Conservation (phyloP, 2,113 vertebrate species). For the Danionella cerebrum region DNA sequence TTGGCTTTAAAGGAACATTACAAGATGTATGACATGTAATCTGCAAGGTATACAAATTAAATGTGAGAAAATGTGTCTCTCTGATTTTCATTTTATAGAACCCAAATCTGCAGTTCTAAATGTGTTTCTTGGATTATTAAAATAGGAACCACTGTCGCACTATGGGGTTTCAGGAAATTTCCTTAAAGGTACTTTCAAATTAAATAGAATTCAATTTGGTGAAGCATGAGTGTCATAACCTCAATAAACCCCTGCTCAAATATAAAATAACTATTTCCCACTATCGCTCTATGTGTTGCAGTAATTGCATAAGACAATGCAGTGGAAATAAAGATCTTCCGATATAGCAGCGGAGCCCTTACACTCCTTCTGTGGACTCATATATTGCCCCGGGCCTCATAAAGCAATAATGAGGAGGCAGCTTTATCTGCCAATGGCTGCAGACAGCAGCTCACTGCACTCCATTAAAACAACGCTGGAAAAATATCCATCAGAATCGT, state of each 20-base stretch:
- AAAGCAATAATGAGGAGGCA: constrained; percentile 23
- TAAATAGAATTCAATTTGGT: neutral
- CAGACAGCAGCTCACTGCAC: neutral
- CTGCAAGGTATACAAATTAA: too few relatives aligned
- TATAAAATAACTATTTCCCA: neutral
- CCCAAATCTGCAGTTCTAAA: too few relatives aligned
- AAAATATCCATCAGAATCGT: neutral
- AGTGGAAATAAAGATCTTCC: constrained; percentile 19
- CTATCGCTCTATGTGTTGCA: neutral
- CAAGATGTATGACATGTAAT: too few relatives aligned
- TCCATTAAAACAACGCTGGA: constrained; percentile 21
- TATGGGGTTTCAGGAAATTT: neutral
- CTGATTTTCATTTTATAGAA: too few relatives aligned
- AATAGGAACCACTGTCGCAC: too few relatives aligned
- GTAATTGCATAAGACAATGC: neutral
- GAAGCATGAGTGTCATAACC: neutral
- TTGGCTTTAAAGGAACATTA: too few relatives aligned
- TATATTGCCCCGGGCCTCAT: constrained; percentile 16
- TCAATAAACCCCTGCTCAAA: neutral
- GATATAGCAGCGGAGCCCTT: neutral
- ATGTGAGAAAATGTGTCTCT: too few relatives aligned
- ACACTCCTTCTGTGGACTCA: neutral
- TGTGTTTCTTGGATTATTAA: too few relatives aligned
- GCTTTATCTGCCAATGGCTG: neutral
- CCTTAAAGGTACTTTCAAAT: neutral